Evolutionary conservation across 2,113 vertebrate species (phyloP).

Genomic region (Baryphthengus martii): DNA sequence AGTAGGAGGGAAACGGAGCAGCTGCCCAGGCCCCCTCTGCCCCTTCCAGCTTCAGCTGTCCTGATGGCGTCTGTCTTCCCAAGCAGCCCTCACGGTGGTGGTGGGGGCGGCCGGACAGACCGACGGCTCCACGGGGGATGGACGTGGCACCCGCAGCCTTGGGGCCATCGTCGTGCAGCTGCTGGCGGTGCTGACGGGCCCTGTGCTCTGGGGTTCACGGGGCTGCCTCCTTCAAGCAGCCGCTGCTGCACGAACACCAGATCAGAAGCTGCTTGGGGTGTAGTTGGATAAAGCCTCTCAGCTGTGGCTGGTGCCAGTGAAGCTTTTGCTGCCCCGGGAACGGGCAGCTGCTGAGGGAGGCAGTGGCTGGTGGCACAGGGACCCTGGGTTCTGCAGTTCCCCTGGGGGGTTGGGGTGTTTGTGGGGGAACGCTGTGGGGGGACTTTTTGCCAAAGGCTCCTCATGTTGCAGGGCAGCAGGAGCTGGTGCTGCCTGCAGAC

Average conservation of each 20-base stretch:
- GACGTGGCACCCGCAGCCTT: fast-evolving
- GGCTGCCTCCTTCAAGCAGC: neutral
- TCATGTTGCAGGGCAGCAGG: fast-evolving
- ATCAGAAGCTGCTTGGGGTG: neutral
- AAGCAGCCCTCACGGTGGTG: neutral
- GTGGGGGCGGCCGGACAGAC: neutral
- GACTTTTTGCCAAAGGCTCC: neutral
- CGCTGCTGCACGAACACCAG: neutral
- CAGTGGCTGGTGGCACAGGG: neutral
- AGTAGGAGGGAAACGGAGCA: neutral
- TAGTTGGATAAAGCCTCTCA: neutral
- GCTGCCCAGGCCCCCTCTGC: neutral
- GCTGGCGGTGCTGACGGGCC: neutral
- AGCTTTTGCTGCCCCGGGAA: neutral
- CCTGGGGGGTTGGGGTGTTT: neutral
- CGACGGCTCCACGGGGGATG: fast-evolving
- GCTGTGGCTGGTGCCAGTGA: neutral
- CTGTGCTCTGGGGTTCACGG: neutral
- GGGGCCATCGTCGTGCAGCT: neutral
- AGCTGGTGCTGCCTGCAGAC: fast-evolving
- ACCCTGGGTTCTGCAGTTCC: fast-evolving
- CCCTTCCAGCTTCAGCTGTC: neutral
- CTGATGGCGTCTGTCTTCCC: fast-evolving
- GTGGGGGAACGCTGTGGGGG: neutral
- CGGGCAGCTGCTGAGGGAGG: neutral